Base-by-base conservation (phyloP, 2,113 vertebrate species). In the Otolemur garnettii region DNA sequence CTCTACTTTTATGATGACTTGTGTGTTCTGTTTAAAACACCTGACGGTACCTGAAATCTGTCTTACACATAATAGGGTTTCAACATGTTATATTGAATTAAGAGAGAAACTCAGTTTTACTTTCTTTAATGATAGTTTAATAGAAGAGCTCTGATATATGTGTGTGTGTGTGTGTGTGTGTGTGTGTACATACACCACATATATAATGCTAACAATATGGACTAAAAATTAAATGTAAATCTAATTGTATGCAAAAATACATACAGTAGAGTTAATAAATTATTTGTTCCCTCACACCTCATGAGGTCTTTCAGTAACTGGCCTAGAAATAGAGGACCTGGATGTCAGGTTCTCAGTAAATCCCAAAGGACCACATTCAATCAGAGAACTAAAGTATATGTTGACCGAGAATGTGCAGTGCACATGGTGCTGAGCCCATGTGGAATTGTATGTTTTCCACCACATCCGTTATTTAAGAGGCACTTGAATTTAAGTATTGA, bases 171-270 rank as follows among this genome's bases (percentile, higher is more conserved):
- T 38, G 21, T 83, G 4, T 77, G 55, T 72, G 45, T 50, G 1
- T 50, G 45, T 50, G 45, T 50, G 9, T 50, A 50, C 45, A 50
- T 50, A 50, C 45, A 50, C 45, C 45, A 50, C 45, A 10, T 50
- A 50, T 50, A 55, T 79, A 80, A 82, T 82, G 6, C 21, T 83
- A 94, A 89, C 57, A 86, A 28, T 57, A 60, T 91, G 17, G 15
- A 89, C 55, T 95, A 84, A 90, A 74, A 87, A 72, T 79, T 6
- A 95, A 74, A 88, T 2, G 55, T 75, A 74, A 83, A 90, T 83
- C 5, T 18, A 84, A 13, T 78, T 83, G 28, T 82, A 55, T 60
- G 45, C 17, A 87, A 21, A 87, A 30, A 38, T 92, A 68, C 21
- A 55, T 38, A 14, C 4, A 10, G 18, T 55, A 30, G 62, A 68